Conservation (phyloP, 2,888 invertebrate species). For the Sinohyriopsis cumingii region DNA sequence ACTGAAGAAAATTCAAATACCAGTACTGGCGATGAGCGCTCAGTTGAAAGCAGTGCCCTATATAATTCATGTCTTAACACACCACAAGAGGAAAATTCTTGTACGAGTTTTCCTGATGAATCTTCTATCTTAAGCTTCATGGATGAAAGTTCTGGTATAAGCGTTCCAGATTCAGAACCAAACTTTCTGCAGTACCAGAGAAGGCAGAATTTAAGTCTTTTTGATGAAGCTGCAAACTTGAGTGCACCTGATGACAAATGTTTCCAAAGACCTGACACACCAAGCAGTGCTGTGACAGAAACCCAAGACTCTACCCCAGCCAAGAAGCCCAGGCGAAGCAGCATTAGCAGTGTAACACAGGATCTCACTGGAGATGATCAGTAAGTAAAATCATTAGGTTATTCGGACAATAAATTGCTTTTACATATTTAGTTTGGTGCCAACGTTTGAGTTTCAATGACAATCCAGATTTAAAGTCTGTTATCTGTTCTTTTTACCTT, state of each 20-base stretch:
- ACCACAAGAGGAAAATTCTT: constrained; percentile 14
- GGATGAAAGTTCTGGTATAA: constrained; percentile 33
- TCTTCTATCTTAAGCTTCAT: constrained; percentile 12
- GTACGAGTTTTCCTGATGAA: constrained; percentile 29
- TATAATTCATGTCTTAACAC: constrained; percentile 5
- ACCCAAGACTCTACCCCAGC: constrained; percentile 39
- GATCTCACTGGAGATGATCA: constrained; percentile 37
- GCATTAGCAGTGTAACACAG: constrained; percentile 34
- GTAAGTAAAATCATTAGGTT: constrained; percentile 21
- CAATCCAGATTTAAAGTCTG: too few relatives aligned
- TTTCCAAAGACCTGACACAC: constrained; percentile 30
- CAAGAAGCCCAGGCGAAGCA: constrained; percentile 40
- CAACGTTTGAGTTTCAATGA: constrained; percentile 1
- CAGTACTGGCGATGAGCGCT: constrained; percentile 28
- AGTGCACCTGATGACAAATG: constrained; percentile 30
- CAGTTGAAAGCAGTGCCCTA: constrained; percentile 32
- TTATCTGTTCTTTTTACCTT: background rate
- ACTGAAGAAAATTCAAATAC: constrained; percentile 31
- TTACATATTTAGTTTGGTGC: background rate
- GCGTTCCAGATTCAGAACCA: constrained; percentile 26
- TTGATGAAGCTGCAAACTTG: constrained; percentile 40
- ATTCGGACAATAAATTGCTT: background rate
- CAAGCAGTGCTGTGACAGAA: constrained; percentile 32
- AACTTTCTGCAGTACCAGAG: constrained; percentile 21
- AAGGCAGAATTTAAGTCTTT: constrained; percentile 8